Base-by-base conservation (phyloP, 2,113 vertebrate genomes). In the Suricata suricatta region DNA sequence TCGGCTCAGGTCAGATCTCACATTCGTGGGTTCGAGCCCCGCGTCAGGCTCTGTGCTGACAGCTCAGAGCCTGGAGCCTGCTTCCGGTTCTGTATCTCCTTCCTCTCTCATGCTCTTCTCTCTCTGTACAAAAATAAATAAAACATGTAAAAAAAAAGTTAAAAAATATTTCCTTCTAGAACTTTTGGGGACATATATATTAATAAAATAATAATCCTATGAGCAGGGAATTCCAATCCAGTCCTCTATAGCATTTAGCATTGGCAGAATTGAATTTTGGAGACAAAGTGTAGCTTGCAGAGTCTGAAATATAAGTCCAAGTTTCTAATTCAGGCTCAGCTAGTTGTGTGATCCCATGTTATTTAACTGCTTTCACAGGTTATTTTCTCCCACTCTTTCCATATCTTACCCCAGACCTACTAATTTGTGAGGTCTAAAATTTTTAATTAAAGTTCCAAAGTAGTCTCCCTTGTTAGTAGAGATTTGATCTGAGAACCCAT, bases 401-500 rank as follows among this genome's bases (percentile, higher is more conserved):
- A 64, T 14, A n/a, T 88, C 52, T 95, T 93, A 44, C 52, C 44
- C 23, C 44, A 93, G 96, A 93, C 31, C 38, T 60, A 35, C 84
- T 87, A 71, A 94, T 6, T 25, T 89, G 12, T 88, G 41, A 95
- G 44, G 31, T 17, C 97, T 95, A 71, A 84, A n/a, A 83, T 92
- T 80, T 69, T 96, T 85, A 88, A 71, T 76, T 91, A 95, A 97
- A 68, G 19, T 92, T 54, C 57, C 47, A 79, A 52, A 52, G 76
- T 79, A n/a, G 76, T 79, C 76, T 10, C 50, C 17, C 16, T 52
- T 79, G 10, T 33, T n/a, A 52, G 47, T 47, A 79, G 41, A 7
- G 41, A 17, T 52, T 52, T 21, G 47, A 50, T 52, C 47, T 44
- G 33, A 33, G 31, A n/a, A 31, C 16, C 47, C 47, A n/a, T 31